Evolutionary conservation across 1,140 invertebrate genomes (phyloP), one percentile per base, ranked within the genome.

Genomic region (Euschistus heros): DNA sequence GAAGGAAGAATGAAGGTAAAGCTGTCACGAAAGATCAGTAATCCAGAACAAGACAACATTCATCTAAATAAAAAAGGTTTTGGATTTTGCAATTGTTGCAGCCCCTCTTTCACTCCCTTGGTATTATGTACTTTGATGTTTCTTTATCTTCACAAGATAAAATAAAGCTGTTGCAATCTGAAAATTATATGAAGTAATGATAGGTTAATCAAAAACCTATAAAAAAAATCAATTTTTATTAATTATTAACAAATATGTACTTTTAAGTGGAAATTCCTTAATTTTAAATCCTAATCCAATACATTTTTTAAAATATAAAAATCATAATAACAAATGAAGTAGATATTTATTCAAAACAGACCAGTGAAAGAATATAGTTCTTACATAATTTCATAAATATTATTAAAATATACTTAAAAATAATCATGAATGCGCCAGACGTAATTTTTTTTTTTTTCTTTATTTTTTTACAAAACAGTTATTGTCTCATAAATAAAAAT

Each of bases 121-220:
- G 62, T 42, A 54, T 22, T 54, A 26, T 10, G 33, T 37, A 37
- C 13, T 37, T 37, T 26, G 18, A 54, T 4, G 24, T 54, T 54
- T 54, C 50, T 22, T 54, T 54, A 54, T 22, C 18, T 22, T 26
- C 4, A 22, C 18, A 20, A 22, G 24, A 54, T 54, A 22, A 22
- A 22, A 54, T 27, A 64, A 55, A n/a, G 33, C 46, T 52, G 24
- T 55, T 57, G 63, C 50, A 55, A 64, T 64, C 63, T 64, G 62
- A 63, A 63, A 63, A 46, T 37, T 37, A 14, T 55, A 20, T 33
- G 18, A 37, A 37, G 33, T 37, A 22, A 37, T 33, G 69, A 72
- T 71, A 73, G 65, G 72, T 70, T 69, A 72, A 70, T 66, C 72
- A 70, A 72, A 72, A 73, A 74, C 73, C 73, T 71, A 69, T 66